Evolutionary conservation across 2,797 vertebrate genomes (phyloP).

Genomic region (Protosalanx chinensis): DNA sequence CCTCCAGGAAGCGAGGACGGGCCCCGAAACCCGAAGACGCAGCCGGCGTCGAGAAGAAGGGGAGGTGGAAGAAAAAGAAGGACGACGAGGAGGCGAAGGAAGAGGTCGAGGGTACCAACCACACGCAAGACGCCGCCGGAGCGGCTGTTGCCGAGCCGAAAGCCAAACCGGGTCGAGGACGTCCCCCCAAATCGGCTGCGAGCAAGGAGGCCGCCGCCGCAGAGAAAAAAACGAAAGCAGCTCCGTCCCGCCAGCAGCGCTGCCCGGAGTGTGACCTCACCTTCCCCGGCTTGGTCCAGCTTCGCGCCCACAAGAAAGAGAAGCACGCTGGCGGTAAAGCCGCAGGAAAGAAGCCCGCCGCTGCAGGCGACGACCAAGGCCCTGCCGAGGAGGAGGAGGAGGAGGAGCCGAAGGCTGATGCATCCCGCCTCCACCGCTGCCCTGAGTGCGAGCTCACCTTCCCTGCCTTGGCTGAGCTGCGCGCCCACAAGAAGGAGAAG

Average conservation of each 20-base stretch:
- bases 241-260: constrained; percentile 53
- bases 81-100: constrained; percentile 53
- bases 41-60: constrained; percentile 65
- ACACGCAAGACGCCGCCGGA: constrained; percentile 32
- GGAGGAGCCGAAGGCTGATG: background rate
- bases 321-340: constrained; percentile 73
- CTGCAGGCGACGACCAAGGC: constrained; percentile 10
- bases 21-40: constrained; percentile 62
- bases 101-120: constrained; percentile 41
- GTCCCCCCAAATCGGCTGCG: constrained; percentile 1
- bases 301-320: constrained; percentile 75
- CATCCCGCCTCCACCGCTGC: constrained; percentile 39
- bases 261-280: constrained; percentile 70
- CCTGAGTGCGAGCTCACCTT: constrained; percentile 71
- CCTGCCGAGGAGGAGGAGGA: background rate
- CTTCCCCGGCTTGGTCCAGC: constrained; percentile 62
- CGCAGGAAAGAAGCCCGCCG: background rate
- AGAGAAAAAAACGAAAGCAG: constrained; percentile 62
- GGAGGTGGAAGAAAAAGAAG: constrained; percentile 69
- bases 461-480: constrained; percentile 63
- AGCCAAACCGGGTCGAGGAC: background rate
- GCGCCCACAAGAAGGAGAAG: constrained; percentile 76
- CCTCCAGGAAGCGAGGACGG: constrained; percentile 71
- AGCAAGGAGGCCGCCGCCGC: constrained; percentile 64
- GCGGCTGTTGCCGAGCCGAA: constrained; percentile 11